Conservation (phyloP, 2,113 vertebrate species). For the Atherinomorus stipes region DNA sequence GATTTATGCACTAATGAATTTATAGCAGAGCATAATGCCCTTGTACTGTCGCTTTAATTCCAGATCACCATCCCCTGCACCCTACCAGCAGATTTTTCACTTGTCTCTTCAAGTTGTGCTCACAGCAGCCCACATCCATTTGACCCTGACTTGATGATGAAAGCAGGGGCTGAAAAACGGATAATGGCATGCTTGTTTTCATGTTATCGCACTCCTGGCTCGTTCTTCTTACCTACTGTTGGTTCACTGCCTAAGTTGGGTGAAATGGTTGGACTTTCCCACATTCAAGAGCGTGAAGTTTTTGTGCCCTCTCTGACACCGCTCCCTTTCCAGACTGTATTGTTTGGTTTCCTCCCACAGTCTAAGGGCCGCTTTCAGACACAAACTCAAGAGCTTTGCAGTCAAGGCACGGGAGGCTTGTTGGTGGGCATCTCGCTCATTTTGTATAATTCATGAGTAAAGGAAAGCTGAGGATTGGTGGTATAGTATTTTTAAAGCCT, state of each 20-base stretch:
- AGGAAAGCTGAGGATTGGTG: neutral
- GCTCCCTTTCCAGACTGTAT: slow-evolving; percentile 63
- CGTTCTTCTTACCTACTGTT: slow-evolving; percentile 9
- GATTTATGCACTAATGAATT: slow-evolving; percentile 6
- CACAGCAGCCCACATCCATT: slow-evolving; percentile 9
- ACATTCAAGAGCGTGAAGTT: slow-evolving; percentile 55
- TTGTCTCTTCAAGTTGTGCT: neutral
- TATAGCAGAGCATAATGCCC: neutral
- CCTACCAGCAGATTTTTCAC: slow-evolving; percentile 2
- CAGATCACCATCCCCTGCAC: neutral
- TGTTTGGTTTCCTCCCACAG: slow-evolving; percentile 68
- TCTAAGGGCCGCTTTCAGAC: slow-evolving; percentile 70
- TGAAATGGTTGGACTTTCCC: slow-evolving; percentile 65
- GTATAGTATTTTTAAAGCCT: slow-evolving; percentile 43
- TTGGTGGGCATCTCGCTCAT: slow-evolving; percentile 56
- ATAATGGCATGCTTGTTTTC: slow-evolving; percentile 58
- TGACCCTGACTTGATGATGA: slow-evolving; percentile 8
- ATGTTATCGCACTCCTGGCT: slow-evolving; percentile 24
- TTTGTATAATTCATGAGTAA: slow-evolving; percentile 69
- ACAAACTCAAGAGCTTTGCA: slow-evolving; percentile 67
- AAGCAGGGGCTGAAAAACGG: slow-evolving; percentile 27
- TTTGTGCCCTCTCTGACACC: slow-evolving; percentile 47
- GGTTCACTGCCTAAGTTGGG: slow-evolving; percentile 31
- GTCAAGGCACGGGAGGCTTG: slow-evolving; percentile 73
- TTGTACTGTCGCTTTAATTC: neutral